Conservation (phyloP, 2,113 vertebrate species). For the Ptilonorhynchus violaceus region DNA sequence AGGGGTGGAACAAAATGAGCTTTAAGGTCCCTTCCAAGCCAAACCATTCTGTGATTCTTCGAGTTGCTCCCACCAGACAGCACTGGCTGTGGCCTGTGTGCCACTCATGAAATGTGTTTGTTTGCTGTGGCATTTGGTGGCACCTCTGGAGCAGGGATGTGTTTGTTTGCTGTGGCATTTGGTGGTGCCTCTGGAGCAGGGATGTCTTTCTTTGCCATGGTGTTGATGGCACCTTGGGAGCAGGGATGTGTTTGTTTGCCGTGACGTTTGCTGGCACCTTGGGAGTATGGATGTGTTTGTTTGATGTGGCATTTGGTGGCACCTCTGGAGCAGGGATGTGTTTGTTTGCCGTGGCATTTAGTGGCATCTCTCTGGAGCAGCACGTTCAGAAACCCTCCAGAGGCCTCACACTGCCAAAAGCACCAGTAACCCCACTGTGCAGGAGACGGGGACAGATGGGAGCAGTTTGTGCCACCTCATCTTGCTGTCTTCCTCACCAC, state of each 20-base stretch:
- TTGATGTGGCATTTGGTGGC: neutral
- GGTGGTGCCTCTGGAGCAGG: neutral
- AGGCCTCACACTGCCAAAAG: accelerated
- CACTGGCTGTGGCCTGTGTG: neutral
- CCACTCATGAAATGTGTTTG: neutral
- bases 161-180: neutral
- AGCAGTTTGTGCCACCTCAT: neutral
- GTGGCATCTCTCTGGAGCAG: neutral
- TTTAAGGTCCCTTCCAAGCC: neutral
- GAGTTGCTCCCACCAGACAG: neutral
- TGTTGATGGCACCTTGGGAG: no score
- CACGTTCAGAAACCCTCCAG: neutral
- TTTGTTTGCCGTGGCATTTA: neutral
- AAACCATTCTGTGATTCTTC: neutral
- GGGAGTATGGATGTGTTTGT: neutral
- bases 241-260: neutral
- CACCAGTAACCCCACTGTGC: neutral
- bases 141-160: neutral
- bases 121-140: neutral
- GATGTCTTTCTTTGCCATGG: no score
- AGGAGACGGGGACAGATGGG: neutral
- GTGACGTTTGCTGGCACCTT: neutral
- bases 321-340: neutral
- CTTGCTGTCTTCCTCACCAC: neutral
- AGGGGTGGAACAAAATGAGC: neutral